Conservation (phyloP, 2,888 invertebrate species). For the Nudaria mundana region DNA sequence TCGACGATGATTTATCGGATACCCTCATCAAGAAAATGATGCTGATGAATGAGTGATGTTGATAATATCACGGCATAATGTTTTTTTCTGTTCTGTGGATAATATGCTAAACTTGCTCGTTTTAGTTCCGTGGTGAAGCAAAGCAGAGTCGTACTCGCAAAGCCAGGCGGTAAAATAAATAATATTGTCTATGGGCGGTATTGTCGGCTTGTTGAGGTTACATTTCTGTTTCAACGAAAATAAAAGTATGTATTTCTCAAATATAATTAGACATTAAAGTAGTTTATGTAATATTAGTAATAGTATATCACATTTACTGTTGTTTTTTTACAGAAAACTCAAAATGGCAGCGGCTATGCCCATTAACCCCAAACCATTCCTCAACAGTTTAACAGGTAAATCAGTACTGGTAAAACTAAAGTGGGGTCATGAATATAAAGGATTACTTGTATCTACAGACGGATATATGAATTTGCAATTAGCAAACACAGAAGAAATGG, state of each 20-base stretch:
- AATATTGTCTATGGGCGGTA: too few species aligned
- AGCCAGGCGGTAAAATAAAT: too few species aligned
- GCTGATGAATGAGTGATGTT: too few species aligned
- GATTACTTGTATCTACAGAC: slow-evolving; percentile 98
- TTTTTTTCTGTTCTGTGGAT: too few species aligned
- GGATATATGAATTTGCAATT: slow-evolving; percentile 99
- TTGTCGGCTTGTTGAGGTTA: slow-evolving; percentile 26
- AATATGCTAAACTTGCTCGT: too few species aligned
- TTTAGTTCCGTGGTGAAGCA: too few species aligned
- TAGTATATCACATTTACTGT: neutral
- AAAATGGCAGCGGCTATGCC: slow-evolving; percentile 94
- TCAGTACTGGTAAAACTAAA: slow-evolving; percentile 98
- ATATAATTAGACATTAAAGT: too few species aligned
- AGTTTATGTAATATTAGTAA: neutral
- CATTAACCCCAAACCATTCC: slow-evolving; percentile 99
- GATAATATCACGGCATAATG: too few species aligned
- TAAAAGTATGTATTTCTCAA: slow-evolving; percentile 1
- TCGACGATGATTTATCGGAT: too few species aligned
- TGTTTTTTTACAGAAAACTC: slow-evolving; percentile 23
- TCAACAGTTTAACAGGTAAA: slow-evolving; percentile 98
- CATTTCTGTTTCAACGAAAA: slow-evolving; percentile 8
- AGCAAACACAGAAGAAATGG: slow-evolving; percentile 98
- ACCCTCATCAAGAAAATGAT: too few species aligned
- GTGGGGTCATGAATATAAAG: slow-evolving; percentile 99
- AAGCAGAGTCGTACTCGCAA: neutral